Conservation (phyloP, 2,888 invertebrate genomes). For the Xanthostigma xanthostigma region DNA sequence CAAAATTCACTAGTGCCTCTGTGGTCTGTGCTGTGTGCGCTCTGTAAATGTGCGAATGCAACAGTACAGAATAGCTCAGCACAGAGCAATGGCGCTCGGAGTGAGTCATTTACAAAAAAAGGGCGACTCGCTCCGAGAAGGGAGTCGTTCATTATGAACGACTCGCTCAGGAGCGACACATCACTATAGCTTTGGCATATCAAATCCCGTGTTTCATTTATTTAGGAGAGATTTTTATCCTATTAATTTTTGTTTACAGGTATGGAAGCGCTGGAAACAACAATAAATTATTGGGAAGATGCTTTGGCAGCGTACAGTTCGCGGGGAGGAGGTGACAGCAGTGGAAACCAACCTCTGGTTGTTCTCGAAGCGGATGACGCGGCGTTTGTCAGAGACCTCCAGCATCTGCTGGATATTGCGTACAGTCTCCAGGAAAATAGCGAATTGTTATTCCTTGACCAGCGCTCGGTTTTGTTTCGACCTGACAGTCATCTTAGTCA, state of each 20-base stretch:
- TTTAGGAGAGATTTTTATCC: not conserved
- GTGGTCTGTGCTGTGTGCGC: too few relatives aligned
- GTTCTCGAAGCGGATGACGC: constrained; percentile 73
- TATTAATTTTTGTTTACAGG: constrained; percentile 36
- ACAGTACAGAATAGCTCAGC: too few relatives aligned
- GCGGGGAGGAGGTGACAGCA: constrained; percentile 31
- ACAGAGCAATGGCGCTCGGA: too few relatives aligned
- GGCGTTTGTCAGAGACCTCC: constrained; percentile 67
- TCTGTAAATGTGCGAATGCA: too few relatives aligned
- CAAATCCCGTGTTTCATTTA: too few relatives aligned
- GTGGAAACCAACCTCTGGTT: constrained; percentile 34
- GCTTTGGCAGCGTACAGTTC: constrained; percentile 67
- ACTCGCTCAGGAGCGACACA: too few relatives aligned
- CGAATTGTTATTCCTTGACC: constrained; percentile 74
- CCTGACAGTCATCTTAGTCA: constrained; percentile 51
- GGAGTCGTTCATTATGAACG: too few relatives aligned
- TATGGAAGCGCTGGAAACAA: constrained; percentile 84
- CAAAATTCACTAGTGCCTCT: too few relatives aligned
- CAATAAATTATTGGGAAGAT: constrained; percentile 91
- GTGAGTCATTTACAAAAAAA: too few relatives aligned
- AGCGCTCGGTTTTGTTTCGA: constrained; percentile 74
- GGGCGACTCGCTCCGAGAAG: too few relatives aligned
- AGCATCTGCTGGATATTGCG: constrained; percentile 62
- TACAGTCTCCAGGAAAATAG: constrained; percentile 75
- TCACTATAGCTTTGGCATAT: too few relatives aligned